A percentile compares a stretch with the other conserved stretches of the same genome.
phyloP scores from a whole-genome alignment of 1,140 invertebrate species.

The Ylistrum balloti region DNA sequence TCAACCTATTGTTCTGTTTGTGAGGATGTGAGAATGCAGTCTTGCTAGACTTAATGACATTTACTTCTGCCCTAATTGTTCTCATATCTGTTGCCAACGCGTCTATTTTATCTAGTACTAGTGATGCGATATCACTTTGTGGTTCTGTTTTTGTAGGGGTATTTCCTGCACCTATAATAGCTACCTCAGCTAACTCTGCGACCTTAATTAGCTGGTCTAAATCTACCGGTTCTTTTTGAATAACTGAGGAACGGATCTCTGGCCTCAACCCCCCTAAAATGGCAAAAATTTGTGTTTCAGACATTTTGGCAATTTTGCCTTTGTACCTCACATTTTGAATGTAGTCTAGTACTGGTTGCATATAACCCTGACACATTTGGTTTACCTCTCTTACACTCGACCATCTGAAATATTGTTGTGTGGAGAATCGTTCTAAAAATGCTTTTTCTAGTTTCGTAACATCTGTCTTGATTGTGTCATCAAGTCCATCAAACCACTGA shows the following conservation, averaged over 20 bases:
- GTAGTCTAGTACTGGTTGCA: too few relatives aligned
- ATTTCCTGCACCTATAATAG: background rate
- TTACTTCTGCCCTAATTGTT: background rate
- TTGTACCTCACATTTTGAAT: background rate
- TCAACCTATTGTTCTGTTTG: background rate
- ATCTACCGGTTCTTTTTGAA: constrained; percentile 2
- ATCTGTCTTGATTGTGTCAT: background rate
- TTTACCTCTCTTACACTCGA: background rate
- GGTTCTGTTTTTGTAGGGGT: too few relatives aligned
- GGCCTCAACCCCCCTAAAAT: background rate
- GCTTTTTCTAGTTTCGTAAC: background rate
- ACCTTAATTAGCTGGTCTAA: constrained; percentile 41
- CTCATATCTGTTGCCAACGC: background rate
- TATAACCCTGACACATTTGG: background rate
- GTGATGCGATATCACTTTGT: background rate
- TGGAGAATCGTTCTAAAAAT: background rate
- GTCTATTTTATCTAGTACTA: background rate
- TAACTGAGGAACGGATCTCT: constrained; percentile 21
- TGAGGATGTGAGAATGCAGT: background rate
- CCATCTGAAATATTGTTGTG: background rate
- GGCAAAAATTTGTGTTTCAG: background rate
- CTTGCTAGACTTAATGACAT: background rate
- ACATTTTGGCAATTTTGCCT: background rate
- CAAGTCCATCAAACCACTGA: background rate
- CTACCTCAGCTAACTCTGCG: background rate